Evolutionary conservation across 2,888 invertebrate species (phyloP), one percentile per base, ranked within the genome.

Genomic region (Caenorhabditis drosophilae): DNA sequence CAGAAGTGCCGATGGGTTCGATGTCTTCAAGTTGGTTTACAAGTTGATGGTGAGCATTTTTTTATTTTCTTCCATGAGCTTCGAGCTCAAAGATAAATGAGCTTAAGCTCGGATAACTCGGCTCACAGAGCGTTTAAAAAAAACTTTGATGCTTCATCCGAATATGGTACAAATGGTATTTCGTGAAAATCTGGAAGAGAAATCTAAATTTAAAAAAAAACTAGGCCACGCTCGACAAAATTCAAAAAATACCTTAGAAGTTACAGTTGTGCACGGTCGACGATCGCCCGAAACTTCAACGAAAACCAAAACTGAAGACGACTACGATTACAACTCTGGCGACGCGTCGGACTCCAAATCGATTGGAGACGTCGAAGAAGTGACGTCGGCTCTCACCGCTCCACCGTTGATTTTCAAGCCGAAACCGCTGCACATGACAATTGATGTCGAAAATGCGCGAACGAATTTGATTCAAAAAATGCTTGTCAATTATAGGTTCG

Each of bases 1-100:
- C 66, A 67, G 27, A 59, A 67, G 35, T 67, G 66, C 16, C 44
- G 66, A n/a, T 67, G 60, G 66, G 50, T 60, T 48, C 40, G 55
- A 34, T 67, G 66, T 57, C 52, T 60, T 15, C 18, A 50, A 15
- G 66, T 67, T 20, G 66, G 66, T 23, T 52, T 67, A 22, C 52
- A 56, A 36, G 26, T 51, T 36, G 66, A 67, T 22, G 40, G 66
- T 67, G 38, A 64, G 64, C 23, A 12, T 27, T 47, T 52, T 42
- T 55, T 50, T 38, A 46, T 61, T 49, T n/a, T n/a, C n/a, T n/a
- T n/a, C n/a, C n/a, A n/a, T n/a, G n/a, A n/a, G n/a, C n/a, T n/a
- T n/a, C n/a, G n/a, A n/a, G n/a, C n/a, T n/a, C n/a, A n/a, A n/a
- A n/a, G n/a, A n/a, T n/a, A n/a, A n/a, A n/a, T n/a, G n/a, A n/a